Conservation (phyloP, 2,797 vertebrate genomes). For the Molossus alvarezi region DNA sequence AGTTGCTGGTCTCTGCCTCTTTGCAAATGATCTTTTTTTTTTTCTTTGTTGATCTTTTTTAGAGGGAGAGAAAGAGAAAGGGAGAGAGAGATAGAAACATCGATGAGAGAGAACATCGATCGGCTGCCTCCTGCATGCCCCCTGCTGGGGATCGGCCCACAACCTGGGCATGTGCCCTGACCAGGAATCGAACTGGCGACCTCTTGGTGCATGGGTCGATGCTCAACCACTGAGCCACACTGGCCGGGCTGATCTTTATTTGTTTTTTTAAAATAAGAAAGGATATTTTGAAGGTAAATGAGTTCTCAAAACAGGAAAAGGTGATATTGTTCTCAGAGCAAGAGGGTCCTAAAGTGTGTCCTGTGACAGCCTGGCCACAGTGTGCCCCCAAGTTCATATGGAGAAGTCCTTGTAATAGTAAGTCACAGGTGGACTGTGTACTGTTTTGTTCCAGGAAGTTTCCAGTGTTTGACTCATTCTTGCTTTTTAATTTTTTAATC, state of each 20-base stretch:
- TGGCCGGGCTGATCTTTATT: no score
- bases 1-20: not conserved
- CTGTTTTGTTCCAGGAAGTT: not conserved
- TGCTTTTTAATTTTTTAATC: no score
- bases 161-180: no score
- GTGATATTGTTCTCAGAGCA: not conserved
- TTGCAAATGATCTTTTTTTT: constrained; percentile 6
- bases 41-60: no score
- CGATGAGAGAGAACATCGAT: no score
- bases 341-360: not conserved
- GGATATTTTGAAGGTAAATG: constrained; percentile 35
- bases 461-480: not conserved
- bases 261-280: constrained; percentile 61
- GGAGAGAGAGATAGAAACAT: no score
- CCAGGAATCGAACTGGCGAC: no score
- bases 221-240: no score
- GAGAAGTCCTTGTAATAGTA: not conserved
- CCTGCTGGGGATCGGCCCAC: no score
- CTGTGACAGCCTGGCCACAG: not conserved
- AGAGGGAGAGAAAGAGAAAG: no score
- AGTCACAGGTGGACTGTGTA: not conserved
- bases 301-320: constrained; percentile 39
- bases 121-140: no score
- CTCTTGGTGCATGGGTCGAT: no score
- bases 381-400: not conserved